These are phyloP conservation scores for Myopa tessellatipennis DNA, from an alignment of 2,888 invertebrate genomes.

Conservation along the genomic window DNA sequence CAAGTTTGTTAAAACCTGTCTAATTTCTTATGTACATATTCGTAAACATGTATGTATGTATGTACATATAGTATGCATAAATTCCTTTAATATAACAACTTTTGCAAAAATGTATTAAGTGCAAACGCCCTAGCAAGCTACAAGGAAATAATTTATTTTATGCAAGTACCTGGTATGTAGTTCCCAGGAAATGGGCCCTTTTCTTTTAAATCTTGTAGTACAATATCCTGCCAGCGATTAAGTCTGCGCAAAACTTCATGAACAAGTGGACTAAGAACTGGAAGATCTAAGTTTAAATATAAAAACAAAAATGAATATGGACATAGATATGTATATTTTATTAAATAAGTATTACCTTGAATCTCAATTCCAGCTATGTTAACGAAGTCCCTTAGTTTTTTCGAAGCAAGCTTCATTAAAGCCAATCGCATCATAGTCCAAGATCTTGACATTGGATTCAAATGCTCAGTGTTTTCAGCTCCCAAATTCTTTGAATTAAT, in stretches of 20 bases:
- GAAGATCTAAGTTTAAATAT: conserved; percentile 76
- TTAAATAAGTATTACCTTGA: conserved; percentile 74
- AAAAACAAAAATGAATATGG: neutral
- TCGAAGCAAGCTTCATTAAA: conserved; percentile 84
- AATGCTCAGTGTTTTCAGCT: conserved; percentile 84
- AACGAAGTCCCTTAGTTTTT: conserved; percentile 88
- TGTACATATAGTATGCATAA: too few species aligned
- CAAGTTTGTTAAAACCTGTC: too few species aligned
- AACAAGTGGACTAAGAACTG: conserved; percentile 92
- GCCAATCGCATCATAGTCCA: conserved; percentile 95
- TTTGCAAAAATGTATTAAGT: too few species aligned
- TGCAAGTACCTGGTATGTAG: conserved; percentile 77
- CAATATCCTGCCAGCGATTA: conserved; percentile 88
- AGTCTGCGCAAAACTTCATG: conserved; percentile 89
- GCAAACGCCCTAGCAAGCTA: too few species aligned
- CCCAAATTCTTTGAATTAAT: conserved; percentile 57
- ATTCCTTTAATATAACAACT: too few species aligned
- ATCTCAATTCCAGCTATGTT: conserved; percentile 89
- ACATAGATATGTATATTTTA: neutral
- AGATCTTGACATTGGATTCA: conserved; percentile 93
- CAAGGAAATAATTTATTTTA: neutral
- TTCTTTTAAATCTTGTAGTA: conserved; percentile 74
- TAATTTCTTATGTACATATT: too few species aligned
- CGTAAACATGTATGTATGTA: too few species aligned
- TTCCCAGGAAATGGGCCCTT: conserved; percentile 83